phyloP scores from a whole-genome alignment of 2,113 vertebrate genomes.

The Tragelaphus buxtoni region DNA sequence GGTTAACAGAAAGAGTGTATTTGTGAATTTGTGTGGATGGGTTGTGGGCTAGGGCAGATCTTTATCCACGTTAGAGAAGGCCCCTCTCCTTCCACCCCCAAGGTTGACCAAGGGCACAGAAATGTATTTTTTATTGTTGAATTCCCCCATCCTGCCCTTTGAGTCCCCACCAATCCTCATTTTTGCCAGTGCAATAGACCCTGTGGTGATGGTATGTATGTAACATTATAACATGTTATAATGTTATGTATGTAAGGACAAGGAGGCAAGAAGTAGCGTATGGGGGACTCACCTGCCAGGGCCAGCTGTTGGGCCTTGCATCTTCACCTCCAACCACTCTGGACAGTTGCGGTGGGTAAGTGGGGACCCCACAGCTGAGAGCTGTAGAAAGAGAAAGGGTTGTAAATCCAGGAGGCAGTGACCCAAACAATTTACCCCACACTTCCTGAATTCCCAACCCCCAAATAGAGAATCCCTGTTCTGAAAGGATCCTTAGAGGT shows the following conservation, averaged over 20 bases:
- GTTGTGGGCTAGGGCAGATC: neutral
- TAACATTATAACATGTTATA: neutral
- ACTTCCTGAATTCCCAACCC: neutral
- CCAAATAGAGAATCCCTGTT: neutral
- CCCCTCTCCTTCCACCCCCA: neutral
- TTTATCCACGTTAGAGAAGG: neutral
- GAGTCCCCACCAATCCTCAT: neutral
- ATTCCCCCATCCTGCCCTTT: neutral
- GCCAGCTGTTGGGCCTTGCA: slow-evolving; percentile 75
- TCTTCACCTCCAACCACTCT: slow-evolving; percentile 74
- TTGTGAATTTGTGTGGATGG: neutral
- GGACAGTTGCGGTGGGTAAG: neutral
- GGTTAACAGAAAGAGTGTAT: neutral
- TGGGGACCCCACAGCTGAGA: slow-evolving; percentile 63
- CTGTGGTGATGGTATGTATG: neutral
- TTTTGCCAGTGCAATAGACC: neutral
- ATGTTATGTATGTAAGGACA: rapidly evolving
- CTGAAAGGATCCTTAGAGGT: neutral
- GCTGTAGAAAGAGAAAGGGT: slow-evolving; percentile 39
- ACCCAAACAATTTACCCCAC: rapidly evolving
- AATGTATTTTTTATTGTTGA: neutral
- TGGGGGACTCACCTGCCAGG: slow-evolving; percentile 78
- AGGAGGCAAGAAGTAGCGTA: neutral
- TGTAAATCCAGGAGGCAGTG: neutral
- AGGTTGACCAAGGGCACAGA: neutral